Evolutionary conservation across 2,888 invertebrate genomes (phyloP), one percentile per base, ranked within the genome.

Genomic region (Anarsia innoxiella): DNA sequence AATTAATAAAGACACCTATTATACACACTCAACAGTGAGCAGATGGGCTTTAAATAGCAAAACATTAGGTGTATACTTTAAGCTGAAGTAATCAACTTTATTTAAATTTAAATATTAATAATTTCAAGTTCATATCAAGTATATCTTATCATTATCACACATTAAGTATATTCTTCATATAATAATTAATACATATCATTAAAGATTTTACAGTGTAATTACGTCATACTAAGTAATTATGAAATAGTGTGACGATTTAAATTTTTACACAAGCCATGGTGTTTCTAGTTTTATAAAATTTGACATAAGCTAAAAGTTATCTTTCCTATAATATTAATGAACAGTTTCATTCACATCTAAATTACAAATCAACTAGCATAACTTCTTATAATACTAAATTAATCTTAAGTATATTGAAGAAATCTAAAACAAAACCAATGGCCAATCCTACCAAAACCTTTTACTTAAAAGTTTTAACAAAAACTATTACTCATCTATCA

Each of bases 121-220:
- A n/a, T 26, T 16, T 32, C 19, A 32, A 28, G 12, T 32, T 31
- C 14, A 26, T 6, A 6, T 26, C 3, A 19, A 8, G 12, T 32
- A 12, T 13, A 27, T 27, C 15, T 14, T 27, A 15, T 10, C 2
- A 34, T 11, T 12, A 26, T 12, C 26, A 34, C 15, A 26, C 15
- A 34, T 12, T 27, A 34, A 14, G 9, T 12, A 32, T 53, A 53
- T 60, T 49, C 50, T 55, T 57, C 59, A 58, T 42, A 55, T 51
- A 50, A 15, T 27, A 16, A 16, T 26, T 27, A 28, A 11, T 28
- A 28, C 19, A 35, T 35, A 36, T 34, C n/a, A 38, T 43, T 42
- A 37, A 49, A 52, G 53, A 48, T 38, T 48, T 53, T 54, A 57
- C 58, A 57, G 56, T 57, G 54, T 53, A 48, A 51, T 51, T 35